A percentile compares a stretch with the other conserved stretches of the same genome.
These are phyloP conservation scores for Peromyscus attwateri DNA, from an alignment of 2,797 vertebrate species.

Conservation along the genomic window DNA sequence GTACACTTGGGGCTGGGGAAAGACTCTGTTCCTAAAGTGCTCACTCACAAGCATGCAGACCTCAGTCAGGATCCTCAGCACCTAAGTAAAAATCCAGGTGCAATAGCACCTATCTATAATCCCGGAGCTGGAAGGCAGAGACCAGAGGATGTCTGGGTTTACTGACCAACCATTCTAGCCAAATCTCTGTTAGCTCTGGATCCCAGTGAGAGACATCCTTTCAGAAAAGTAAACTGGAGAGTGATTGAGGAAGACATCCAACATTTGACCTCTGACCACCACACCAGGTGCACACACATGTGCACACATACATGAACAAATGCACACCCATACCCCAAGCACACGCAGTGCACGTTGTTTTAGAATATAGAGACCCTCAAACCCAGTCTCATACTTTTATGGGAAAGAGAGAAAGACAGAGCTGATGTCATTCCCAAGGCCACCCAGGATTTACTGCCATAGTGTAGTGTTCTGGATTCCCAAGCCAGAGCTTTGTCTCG, in stretches of 20 bases:
- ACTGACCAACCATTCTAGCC: not conserved
- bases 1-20: not conserved
- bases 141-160: not conserved
- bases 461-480: slow-evolving; percentile 28
- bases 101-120: not conserved
- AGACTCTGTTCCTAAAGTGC: not conserved
- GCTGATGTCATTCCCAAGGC: not conserved
- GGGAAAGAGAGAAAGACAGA: not conserved
- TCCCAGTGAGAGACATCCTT: not conserved
- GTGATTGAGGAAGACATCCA: not conserved
- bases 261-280: not conserved
- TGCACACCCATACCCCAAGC: not conserved
- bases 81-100: not conserved
- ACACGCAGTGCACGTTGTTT: not conserved
- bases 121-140: not conserved
- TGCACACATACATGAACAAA: not conserved
- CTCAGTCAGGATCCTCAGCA: not conserved
- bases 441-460: not conserved
- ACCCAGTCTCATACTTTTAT: not conserved
- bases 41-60: not conserved
- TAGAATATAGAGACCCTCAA: slow-evolving; percentile 4
- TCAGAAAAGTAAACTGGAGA: not conserved
- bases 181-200: not conserved
- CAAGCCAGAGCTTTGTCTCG: slow-evolving; percentile 20
- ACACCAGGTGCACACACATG: not conserved